These are phyloP conservation scores for Rhyacophila brunnea DNA, from an alignment of 1,140 invertebrate genomes.

Conservation along the genomic window DNA sequence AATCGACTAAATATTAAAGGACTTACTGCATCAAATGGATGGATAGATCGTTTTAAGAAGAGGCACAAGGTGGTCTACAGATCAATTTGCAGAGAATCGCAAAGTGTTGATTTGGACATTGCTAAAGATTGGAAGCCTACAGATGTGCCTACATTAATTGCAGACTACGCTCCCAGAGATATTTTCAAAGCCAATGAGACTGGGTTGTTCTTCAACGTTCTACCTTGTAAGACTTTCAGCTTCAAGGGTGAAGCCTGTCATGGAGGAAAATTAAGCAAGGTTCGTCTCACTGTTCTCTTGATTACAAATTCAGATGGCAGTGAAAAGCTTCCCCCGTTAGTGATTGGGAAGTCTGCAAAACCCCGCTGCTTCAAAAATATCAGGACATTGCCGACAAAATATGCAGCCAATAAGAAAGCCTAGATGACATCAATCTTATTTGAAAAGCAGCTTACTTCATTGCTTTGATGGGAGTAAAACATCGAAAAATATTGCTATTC, in stretches of 20 bases:
- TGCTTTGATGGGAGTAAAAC: no score
- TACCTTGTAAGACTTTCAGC: background rate
- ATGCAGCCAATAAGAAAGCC: background rate
- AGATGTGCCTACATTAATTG: background rate
- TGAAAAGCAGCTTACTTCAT: no score
- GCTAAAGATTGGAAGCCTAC: background rate
- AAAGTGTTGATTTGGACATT: background rate
- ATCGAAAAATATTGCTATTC: no score
- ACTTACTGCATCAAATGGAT: background rate
- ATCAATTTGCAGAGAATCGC: background rate
- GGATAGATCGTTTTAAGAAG: background rate
- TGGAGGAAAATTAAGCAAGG: background rate
- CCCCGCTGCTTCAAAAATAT: background rate
- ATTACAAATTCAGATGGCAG: background rate
- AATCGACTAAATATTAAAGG: no score
- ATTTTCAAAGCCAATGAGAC: no score
- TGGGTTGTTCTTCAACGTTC: no score
- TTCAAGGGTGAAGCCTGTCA: conserved; percentile 1
- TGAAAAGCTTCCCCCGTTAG: background rate
- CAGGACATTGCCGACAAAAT: background rate
- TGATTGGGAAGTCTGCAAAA: background rate
- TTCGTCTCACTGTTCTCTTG: background rate
- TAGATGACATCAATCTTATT: background rate
- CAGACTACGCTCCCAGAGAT: background rate
- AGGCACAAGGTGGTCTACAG: background rate